Conservation (phyloP, 2,888 invertebrate genomes). For the Drosophila maculinotata region DNA sequence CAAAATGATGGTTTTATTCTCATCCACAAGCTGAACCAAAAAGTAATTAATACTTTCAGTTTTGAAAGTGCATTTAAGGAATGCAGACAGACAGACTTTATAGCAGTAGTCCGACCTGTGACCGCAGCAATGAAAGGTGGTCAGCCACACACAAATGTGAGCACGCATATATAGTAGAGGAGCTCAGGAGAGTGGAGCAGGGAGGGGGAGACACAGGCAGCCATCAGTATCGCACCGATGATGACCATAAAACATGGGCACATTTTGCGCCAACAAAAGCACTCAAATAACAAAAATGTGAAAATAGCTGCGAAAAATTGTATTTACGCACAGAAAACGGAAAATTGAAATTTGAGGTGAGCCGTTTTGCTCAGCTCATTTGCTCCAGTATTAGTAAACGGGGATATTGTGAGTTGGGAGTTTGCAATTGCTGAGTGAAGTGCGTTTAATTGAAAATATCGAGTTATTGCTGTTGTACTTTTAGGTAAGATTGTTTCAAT, state of each 20-base stretch:
- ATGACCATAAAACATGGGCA: slow-evolving; percentile 51
- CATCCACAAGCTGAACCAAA: slow-evolving; percentile 29
- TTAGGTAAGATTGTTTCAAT: background rate
- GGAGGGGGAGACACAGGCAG: slow-evolving; percentile 1
- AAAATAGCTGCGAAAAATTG: slow-evolving; percentile 49
- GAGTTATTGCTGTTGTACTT: background rate
- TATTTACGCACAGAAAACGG: slow-evolving; percentile 36
- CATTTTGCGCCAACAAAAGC: slow-evolving; percentile 30
- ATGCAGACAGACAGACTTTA: slow-evolving; percentile 9
- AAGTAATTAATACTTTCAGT: slow-evolving; percentile 19
- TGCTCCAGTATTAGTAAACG: slow-evolving; percentile 5
- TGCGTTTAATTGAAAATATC: slow-evolving; percentile 54
- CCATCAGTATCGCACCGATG: slow-evolving; percentile 20
- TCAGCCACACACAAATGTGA: slow-evolving; percentile 49
- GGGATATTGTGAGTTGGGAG: background rate
- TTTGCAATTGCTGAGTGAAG: slow-evolving; percentile 26
- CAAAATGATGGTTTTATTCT: slow-evolving; percentile 3
- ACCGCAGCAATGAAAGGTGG: slow-evolving; percentile 71
- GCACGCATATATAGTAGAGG: background rate
- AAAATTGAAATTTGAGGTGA: slow-evolving; percentile 66
- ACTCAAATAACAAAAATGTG: slow-evolving; percentile 25
- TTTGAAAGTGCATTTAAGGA: slow-evolving; percentile 26
- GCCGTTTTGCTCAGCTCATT: slow-evolving; percentile 5
- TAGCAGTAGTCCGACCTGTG: slow-evolving; percentile 37
- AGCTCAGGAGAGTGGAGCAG: background rate